These are phyloP conservation scores for Heliconius charithonia DNA, from an alignment of 2,888 invertebrate genomes.

Conservation along the genomic window DNA sequence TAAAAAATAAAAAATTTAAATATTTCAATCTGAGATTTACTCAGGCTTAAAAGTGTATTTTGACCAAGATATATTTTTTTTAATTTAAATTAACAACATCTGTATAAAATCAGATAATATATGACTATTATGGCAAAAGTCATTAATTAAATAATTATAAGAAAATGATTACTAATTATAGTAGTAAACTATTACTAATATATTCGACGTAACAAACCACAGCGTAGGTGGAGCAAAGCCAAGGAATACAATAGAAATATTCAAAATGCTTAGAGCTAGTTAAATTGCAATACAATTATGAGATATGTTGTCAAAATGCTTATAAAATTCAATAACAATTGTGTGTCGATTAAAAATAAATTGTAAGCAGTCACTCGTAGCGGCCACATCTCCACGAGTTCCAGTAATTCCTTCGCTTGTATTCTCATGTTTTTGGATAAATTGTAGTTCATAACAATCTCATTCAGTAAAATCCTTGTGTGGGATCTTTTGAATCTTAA, in stretches of 20 bases:
- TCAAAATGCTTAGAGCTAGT: neutral
- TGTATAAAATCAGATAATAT: no score
- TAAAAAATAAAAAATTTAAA: no score
- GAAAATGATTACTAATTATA: no score
- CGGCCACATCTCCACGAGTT: constrained; percentile 66
- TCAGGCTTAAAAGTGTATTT: neutral
- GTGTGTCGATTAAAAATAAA: constrained; percentile 69
- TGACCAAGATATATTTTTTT: neutral
- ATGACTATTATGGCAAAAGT: no score
- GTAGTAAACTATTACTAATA: neutral
- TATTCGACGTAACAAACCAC: no score
- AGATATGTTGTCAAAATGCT: constrained; percentile 70
- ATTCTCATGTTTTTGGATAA: constrained; percentile 61
- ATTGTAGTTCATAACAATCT: constrained; percentile 68
- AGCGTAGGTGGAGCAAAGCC: neutral
- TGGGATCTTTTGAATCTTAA: constrained; percentile 56
- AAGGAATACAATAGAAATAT: neutral
- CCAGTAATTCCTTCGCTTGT: constrained; percentile 71
- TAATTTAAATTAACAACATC: neutral
- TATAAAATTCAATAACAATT: constrained; percentile 67
- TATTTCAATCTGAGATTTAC: neutral
- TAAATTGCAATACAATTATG: constrained; percentile 55
- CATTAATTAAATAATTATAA: no score
- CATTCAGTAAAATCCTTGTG: constrained; percentile 62
- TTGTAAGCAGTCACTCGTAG: constrained; percentile 55